Conservation (phyloP, 64 coral and sea anemone genomes). For the Stichodactyla mertensii region DNA sequence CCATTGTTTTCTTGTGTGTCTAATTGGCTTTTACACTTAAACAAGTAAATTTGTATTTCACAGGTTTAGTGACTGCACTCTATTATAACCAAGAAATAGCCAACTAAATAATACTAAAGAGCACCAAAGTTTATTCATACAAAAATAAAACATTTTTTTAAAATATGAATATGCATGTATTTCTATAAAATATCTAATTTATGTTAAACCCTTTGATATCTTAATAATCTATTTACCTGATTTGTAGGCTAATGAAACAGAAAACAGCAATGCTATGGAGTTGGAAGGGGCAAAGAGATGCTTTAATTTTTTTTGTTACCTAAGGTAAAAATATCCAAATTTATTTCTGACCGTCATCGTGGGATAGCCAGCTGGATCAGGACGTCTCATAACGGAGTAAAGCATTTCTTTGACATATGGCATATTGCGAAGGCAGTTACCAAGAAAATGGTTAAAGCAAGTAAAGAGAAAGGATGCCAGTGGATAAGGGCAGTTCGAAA, state of each 20-base stretch:
- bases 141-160: too few species aligned
- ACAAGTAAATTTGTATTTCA: too few species aligned
- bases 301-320: conserved; percentile 20
- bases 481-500: conserved; percentile 17
- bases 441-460: conserved; percentile 11
- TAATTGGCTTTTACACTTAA: too few species aligned
- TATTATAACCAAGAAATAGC: too few species aligned
- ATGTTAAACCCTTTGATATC: too few species aligned
- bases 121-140: too few species aligned
- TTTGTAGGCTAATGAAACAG: conserved; percentile 65
- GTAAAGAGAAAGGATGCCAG: conserved; percentile 25
- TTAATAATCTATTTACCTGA: neutral
- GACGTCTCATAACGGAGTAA: neutral
- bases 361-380: conserved; percentile 56
- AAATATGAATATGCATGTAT: too few species aligned
- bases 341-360: conserved; percentile 38
- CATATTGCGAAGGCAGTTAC: conserved; percentile 20
- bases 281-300: conserved; percentile 33
- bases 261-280: conserved; percentile 44
- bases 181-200: too few species aligned
- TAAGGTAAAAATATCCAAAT: neutral
- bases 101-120: too few species aligned
- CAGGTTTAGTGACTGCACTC: too few species aligned
- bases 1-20: too few species aligned
- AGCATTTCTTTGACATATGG: conserved; percentile 56